phyloP scores from a whole-genome alignment of 2,113 vertebrate genomes.

The Hippolais icterina region DNA sequence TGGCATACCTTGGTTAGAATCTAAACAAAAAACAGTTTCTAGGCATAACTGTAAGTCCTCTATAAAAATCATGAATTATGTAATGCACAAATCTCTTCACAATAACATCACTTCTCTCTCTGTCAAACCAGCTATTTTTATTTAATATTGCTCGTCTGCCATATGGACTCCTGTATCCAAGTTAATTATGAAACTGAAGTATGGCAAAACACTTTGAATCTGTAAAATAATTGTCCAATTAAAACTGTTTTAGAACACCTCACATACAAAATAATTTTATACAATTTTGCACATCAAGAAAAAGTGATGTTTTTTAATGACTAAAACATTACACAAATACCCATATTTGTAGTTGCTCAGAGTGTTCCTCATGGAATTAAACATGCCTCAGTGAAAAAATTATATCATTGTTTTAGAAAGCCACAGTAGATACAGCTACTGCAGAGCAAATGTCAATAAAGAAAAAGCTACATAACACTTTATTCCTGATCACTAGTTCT shows the following conservation, averaged over 20 bases:
- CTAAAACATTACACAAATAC: not conserved
- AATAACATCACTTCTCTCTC: constrained; percentile 36
- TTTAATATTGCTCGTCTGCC: constrained; percentile 66
- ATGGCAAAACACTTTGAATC: constrained; percentile 44
- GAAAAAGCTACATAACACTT: not conserved
- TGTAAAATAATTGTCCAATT: constrained; percentile 50
- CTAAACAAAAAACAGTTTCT: constrained; percentile 64
- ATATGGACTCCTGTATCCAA: constrained; percentile 57
- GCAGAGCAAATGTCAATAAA: not conserved
- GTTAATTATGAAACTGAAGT: constrained; percentile 65
- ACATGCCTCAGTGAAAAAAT: not conserved
- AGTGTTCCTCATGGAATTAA: not conserved
- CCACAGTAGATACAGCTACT: not conserved
- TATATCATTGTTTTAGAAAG: not conserved
- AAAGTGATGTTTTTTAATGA: not conserved
- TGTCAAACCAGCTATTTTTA: constrained; percentile 68
- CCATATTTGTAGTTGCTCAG: not conserved
- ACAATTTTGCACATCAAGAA: not conserved
- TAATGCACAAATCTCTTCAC: constrained; percentile 60
- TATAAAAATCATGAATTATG: constrained; percentile 76
- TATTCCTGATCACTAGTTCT: not conserved
- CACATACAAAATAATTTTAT: not conserved
- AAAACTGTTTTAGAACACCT: constrained; percentile 52
- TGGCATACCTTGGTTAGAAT: constrained; percentile 55
- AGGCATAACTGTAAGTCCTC: constrained; percentile 51